Evolutionary conservation across 1,140 invertebrate genomes (phyloP), one percentile per base, ranked within the genome.

Genomic region (Lamellibrachia luymesi): DNA sequence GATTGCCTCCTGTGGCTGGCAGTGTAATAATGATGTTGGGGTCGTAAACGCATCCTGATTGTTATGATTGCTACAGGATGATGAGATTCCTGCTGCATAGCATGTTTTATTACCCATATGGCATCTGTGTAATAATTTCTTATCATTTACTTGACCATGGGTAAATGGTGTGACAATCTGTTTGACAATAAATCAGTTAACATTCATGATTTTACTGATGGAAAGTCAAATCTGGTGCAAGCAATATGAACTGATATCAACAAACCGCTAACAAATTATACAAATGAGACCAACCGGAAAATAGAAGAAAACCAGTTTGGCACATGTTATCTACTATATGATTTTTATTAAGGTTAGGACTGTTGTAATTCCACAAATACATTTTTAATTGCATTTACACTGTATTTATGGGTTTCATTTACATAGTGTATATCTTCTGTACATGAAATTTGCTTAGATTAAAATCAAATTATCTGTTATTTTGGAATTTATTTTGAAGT

Each of bases 91-190:
- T 22, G 6, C 64, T 4, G 64, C 64, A 80, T 80, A 80, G 64
- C 64, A 80, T 80, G 64, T 80, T 80, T 80, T 80, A 80, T 80
- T 80, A 80, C 64, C 64, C 64, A 80, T 22, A 80, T 80, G 64
- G 64, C 64, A 22, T 80, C 25, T 80, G 64, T 80, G 64, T 80
- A 80, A 80, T 80, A 10, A 80, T 80, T 80, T 80, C 64, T 6
- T 38, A 17, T 80, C 64, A 80, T 80, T 80, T 8, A 80, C 64
- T 80, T 80, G 64, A 80, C 64, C 8, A 22, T 80, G 64, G 64
- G 17, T 80, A 80, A 80, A 80, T 80, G 64, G 2, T 80, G 64
- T 80, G 17, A 22, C 13, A 80, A 80, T 80, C 64, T 80, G 64
- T 2, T 80, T 4, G 4, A 22, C 64, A 80, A 17, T 80, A 80